Evolutionary conservation across 2,888 invertebrate species (phyloP).

Genomic region (Arctia plantaginis): DNA sequence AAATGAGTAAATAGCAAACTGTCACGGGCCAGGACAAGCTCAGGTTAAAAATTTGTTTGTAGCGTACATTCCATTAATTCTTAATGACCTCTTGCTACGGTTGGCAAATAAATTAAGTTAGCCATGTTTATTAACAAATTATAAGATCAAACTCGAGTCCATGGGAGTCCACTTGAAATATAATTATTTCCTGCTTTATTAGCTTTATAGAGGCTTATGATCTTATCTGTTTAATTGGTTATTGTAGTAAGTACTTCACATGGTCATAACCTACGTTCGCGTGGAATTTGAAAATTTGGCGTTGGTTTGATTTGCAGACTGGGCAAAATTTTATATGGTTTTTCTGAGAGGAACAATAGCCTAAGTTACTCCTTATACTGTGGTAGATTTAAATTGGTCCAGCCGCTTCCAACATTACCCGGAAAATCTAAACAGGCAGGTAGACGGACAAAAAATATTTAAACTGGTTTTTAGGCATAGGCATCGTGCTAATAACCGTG

Average conservation of each 20-base stretch:
- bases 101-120: not conserved
- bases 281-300: too few relatives aligned
- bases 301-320: too few relatives aligned
- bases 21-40: not conserved
- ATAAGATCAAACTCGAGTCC: not conserved
- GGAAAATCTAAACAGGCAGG: too few relatives aligned
- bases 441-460: too few relatives aligned
- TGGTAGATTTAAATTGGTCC: too few relatives aligned
- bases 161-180: not conserved
- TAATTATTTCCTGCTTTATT: not conserved
- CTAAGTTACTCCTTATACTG: too few relatives aligned
- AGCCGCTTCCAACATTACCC: too few relatives aligned
- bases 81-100: not conserved
- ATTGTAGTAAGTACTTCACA: not conserved
- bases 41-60: not conserved
- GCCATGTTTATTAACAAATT: slow-evolving; percentile 1
- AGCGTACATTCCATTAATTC: not conserved
- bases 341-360: too few relatives aligned
- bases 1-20: not conserved
- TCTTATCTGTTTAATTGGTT: not conserved
- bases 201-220: not conserved
- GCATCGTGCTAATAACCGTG: too few relatives aligned
- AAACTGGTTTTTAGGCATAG: too few relatives aligned
- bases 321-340: too few relatives aligned
- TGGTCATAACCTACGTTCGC: too few relatives aligned